Base-by-base conservation (phyloP, 2,797 vertebrate genomes). In the Pterois miles region DNA sequence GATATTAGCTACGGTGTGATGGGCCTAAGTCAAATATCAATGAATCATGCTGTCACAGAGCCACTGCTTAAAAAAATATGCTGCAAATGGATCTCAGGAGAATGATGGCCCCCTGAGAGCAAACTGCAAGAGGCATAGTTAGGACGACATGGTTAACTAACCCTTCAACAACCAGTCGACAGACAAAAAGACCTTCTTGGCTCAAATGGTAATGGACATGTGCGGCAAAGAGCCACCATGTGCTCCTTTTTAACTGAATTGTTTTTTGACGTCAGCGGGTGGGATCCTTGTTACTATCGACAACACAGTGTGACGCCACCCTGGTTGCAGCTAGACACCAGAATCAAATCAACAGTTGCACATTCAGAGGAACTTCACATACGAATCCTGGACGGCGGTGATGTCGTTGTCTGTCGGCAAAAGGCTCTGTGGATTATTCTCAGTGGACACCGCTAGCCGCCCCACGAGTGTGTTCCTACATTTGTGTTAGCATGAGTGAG, bases 401-500 rank as follows among this genome's bases (percentile, higher is more conserved):
- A 31, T 18, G n/a, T 46, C 40, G 33, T 34, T 9, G 40, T 18
- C 40, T 46, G 8, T 40, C 38, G 43, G 16, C 18, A 46, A 46
- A 46, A 46, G 43, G 43, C 43, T 46, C 43, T 7, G 18, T 53
- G 7, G 43, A 38, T 54, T 60, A n/a, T n/a, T 62, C 38, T 25
- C 56, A 10, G 31, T 2, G 14, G 43, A 53, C 63, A 16, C 20
- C 14, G 4, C 50, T 27, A 1, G 33, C 62, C 23, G 36, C 60
- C 23, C 57, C 8, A 22, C 3, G 23, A 22, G 34, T 14, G 33
- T 8, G 56, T 46, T 23, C 33, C 8, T 3, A 0, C 70, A 18
- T 56, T 54, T 38, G 73, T 23, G 66, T 79, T 70, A 53, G 59
- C 72, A 64, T 13, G 71, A 50, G 52, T 22, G 59, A 86, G 56